Percentiles rank a stretch among this genome's conserved stretches.
Conservation (phyloP, 2,113 vertebrate species). For the Periophthalmodon schlosseri region DNA sequence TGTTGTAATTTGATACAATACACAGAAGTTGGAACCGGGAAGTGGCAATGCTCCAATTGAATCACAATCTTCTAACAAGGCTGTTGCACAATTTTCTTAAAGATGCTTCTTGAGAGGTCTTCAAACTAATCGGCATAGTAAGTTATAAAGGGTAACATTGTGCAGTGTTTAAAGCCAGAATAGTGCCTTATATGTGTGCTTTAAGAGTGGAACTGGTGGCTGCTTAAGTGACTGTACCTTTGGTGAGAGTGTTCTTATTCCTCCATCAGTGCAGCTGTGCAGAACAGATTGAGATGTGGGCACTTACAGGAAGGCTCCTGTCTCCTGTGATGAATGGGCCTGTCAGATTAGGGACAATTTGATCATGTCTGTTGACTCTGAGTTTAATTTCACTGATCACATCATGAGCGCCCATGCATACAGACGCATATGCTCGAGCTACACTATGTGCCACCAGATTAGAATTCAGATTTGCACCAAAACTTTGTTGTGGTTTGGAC, state of each 20-base stretch:
- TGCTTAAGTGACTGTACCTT: conserved; percentile 13
- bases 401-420: conserved; percentile 54
- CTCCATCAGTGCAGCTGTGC: conserved; percentile 56
- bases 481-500: conserved; percentile 2
- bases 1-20: background rate
- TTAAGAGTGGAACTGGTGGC: background rate
- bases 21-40: background rate
- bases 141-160: background rate
- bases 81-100: too few relatives aligned
- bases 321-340: conserved; percentile 73
- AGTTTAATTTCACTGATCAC: conserved; percentile 70
- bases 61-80: background rate
- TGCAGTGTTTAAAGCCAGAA: background rate
- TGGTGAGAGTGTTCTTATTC: conserved; percentile 40
- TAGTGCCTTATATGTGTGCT: background rate
- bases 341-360: conserved; percentile 74
- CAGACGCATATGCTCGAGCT: conserved; percentile 58
- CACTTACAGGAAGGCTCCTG: conserved; percentile 49
- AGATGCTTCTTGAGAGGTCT: background rate
- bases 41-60: background rate
- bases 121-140: background rate
- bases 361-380: conserved; percentile 72
- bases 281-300: conserved; percentile 57
- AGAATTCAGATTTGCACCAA: conserved; percentile 20
- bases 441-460: conserved; percentile 27